Evolutionary conservation across 2,113 vertebrate genomes (phyloP), one percentile per base, ranked within the genome.

Genomic region (Chelonoidis abingdonii): DNA sequence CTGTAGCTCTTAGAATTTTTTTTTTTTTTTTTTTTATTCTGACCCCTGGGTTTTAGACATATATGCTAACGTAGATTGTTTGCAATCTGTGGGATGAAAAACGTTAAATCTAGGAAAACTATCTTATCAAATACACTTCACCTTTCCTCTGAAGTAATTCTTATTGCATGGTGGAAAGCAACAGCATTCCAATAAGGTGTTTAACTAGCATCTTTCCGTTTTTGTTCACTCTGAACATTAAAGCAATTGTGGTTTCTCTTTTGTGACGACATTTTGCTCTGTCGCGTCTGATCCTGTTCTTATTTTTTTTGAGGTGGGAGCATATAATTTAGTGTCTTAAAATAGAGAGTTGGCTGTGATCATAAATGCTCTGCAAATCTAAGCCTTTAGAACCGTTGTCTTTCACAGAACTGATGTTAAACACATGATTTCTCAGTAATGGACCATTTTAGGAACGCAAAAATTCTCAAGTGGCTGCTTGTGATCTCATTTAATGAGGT

Each of bases 401-500:
- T 88, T 1, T 47, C 49, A 9, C 0, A 0, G 35, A 12, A 22
- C 5, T 88, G 57, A 29, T 81, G 49, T 14, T 10, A 10, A 57
- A 4, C 56, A 81, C 35, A 1, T 24, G 57, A 53, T 16, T 87
- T 76, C 49, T 95, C 53, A 38, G 41, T 8, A 19, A 84, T 25
- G 31, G 80, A 27, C 22, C 12, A 22, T 86, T 86, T 53, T 7
- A 57, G 22, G 57, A 84, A 89, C 21, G 84, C 88, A 86, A 80
- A 92, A 75, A 31, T 69, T 65, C 78, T 91, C 59, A 81, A 2
- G 75, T 56, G 54, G 56, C 65, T 90, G 47, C 53, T 76, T 56
- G 87, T 93, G 89, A 91, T 86, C 84, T 93, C 72, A 52, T 10
- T 80, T 85, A 27, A 19, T 49, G 84, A 93, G 97, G 95, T 97